Base-by-base conservation (phyloP, 2,113 vertebrate genomes). In the Cyanocitta stelleri region DNA sequence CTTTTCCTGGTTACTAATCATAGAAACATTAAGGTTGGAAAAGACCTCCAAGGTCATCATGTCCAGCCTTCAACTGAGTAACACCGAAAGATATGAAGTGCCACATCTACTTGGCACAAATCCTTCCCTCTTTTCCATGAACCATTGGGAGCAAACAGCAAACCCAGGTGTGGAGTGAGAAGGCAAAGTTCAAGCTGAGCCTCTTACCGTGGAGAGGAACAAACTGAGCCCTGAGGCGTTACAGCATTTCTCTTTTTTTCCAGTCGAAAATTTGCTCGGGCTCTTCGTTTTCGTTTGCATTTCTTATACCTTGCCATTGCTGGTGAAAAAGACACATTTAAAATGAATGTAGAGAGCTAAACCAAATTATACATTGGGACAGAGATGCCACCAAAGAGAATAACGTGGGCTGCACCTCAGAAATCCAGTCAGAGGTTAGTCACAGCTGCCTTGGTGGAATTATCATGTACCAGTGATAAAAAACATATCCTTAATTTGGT, bases 241-340 rank as follows among this genome's bases (percentile, higher is more conserved):
- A 35, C 37, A 35, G 41, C 44, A 15, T 32, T 44, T 93, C 68
- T 41, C 68, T 85, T 96, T 39, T 85, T 97, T 58, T 44, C 69
- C 12, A 30, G 62, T 5, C 18, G 68, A 35, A 52, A 54, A 68
- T 94, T 97, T 4, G 62, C 71, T 86, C 95, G 95, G 74, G 85
- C 52, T 95, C 84, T 97, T 69, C n/a, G 32, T 84, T 97, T 98
- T 39, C 85, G 83, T 14, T 91, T 85, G 71, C 35, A 43, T 74
- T 96, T 97, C 83, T 95, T 98, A 55, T 67, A 68, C 72, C 95
- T 98, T 17, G 96, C 92, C 98, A 98, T 98, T 77, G 20, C 96
- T 96, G 97, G 83, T 90, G 24, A 7, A 62, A 82, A 37, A n/a
- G 9, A n/a, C 16, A 59, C 3, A 4, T 44, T 76, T 26, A 30